Percentiles rank a stretch among this genome's conserved stretches.
Conservation (phyloP, 2,888 invertebrate species). For the Andricus quercusramuli region DNA sequence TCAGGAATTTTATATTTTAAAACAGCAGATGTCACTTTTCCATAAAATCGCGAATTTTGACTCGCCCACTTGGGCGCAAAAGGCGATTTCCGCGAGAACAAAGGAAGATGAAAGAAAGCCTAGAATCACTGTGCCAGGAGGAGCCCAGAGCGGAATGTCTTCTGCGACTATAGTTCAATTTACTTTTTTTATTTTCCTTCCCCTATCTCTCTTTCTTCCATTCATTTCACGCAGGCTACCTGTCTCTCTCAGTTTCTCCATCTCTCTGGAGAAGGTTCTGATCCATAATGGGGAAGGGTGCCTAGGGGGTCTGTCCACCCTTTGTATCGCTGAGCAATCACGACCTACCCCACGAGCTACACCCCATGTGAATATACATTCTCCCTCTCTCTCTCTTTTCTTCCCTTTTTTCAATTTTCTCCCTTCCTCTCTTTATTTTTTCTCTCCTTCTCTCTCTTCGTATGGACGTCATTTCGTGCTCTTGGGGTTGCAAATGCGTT, state of each 20-base stretch:
- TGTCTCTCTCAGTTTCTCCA: constrained; percentile 52
- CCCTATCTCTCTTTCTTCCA: constrained; percentile 27
- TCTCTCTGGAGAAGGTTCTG: constrained; percentile 48
- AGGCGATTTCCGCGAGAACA: constrained; percentile 31
- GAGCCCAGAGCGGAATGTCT: constrained; percentile 40
- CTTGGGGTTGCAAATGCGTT: constrained; percentile 71
- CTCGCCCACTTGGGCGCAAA: background rate
- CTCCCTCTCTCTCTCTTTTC: constrained; percentile 40
- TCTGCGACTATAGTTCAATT: constrained; percentile 46
- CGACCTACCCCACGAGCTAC: constrained; percentile 76
- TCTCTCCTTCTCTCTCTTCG: constrained; percentile 49
- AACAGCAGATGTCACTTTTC: background rate
- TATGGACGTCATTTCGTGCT: constrained; percentile 74
- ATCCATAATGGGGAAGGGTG: constrained; percentile 53
- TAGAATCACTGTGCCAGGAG: constrained; percentile 1
- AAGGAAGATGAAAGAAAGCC: constrained; percentile 33
- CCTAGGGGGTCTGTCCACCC: constrained; percentile 72
- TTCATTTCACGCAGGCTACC: background rate
- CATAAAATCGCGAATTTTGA: constrained; percentile 16
- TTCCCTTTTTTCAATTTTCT: constrained; percentile 43
- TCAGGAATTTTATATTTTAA: background rate
- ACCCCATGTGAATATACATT: constrained; percentile 47
- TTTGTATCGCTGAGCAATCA: constrained; percentile 78
- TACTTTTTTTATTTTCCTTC: constrained; percentile 51
- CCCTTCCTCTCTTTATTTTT: constrained; percentile 26